phyloP scores from a whole-genome alignment of 2,888 invertebrate genomes.

The Drosophila nr. medialis region DNA sequence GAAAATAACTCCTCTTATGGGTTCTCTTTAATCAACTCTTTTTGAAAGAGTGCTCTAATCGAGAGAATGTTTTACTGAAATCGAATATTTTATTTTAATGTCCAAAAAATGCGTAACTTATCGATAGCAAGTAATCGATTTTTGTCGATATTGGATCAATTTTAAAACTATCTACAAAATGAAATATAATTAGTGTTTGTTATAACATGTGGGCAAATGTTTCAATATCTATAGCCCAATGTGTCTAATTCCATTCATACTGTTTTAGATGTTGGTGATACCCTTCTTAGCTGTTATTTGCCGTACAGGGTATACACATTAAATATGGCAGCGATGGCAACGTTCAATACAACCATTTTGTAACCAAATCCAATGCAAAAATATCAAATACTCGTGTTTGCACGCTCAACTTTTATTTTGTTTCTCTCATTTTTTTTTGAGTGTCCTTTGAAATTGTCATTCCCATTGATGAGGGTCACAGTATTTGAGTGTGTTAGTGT shows the following conservation, averaged over 20 bases:
- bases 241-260: not conserved
- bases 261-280: not conserved
- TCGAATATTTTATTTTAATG: too few species aligned
- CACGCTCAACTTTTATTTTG: constrained; percentile 23
- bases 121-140: too few species aligned
- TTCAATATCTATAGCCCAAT: not conserved
- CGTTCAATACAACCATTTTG: constrained; percentile 34
- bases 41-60: not conserved
- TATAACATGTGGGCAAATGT: not conserved
- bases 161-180: not conserved
- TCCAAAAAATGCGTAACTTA: too few species aligned
- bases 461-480: constrained; percentile 55
- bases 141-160: not conserved
- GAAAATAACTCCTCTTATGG: not conserved
- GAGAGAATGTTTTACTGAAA: not conserved
- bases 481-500: not conserved
- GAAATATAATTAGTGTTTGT: not conserved
- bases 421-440: constrained; percentile 11
- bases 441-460: constrained; percentile 31
- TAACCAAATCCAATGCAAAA: constrained; percentile 36
- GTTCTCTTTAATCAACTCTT: not conserved
- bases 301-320: constrained; percentile 8
- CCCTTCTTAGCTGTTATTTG: too few species aligned
- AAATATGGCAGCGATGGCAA: constrained; percentile 11
- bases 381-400: constrained; percentile 38